Conservation (phyloP, 2,797 vertebrate species). For the Threskiornis aethiopicus region DNA sequence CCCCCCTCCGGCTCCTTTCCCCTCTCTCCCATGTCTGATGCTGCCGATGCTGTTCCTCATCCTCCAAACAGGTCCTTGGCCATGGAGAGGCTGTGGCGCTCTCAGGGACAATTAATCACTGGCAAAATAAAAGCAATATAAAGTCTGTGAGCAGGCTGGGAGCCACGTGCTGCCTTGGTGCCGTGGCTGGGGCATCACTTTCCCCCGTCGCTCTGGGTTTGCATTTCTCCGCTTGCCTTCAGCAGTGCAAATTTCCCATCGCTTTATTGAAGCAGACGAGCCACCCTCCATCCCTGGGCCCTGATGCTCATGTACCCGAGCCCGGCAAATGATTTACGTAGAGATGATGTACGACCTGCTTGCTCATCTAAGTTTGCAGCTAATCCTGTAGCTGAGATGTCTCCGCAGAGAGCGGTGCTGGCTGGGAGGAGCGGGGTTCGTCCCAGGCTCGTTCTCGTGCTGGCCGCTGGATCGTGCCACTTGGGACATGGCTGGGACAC, state of each 20-base stretch:
- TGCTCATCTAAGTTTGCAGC: slow-evolving; percentile 25
- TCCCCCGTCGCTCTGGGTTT: neutral
- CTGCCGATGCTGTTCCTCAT: neutral
- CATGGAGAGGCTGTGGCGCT: neutral
- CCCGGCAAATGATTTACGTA: neutral
- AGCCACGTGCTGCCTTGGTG: neutral
- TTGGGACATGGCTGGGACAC: rapidly evolving
- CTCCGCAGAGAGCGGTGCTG: neutral
- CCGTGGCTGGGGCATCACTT: neutral
- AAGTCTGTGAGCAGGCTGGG: neutral
- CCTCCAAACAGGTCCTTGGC: neutral
- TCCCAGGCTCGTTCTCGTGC: neutral
- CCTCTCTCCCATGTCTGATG: neutral
- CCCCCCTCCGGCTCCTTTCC: neutral
- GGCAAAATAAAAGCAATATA: neutral
- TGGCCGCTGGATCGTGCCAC: neutral
- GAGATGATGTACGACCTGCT: slow-evolving; percentile 24
- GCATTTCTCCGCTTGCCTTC: neutral
- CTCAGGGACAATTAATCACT: neutral
- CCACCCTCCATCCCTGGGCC: neutral
- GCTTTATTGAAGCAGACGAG: neutral
- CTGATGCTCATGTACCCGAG: neutral
- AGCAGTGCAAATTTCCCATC: neutral
- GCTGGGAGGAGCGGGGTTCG: neutral
- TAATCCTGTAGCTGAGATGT: neutral